A percentile compares a stretch with the other conserved stretches of the same genome.
phyloP scores from a whole-genome alignment of 2,888 invertebrate species.

The Agriotes lineatus region DNA sequence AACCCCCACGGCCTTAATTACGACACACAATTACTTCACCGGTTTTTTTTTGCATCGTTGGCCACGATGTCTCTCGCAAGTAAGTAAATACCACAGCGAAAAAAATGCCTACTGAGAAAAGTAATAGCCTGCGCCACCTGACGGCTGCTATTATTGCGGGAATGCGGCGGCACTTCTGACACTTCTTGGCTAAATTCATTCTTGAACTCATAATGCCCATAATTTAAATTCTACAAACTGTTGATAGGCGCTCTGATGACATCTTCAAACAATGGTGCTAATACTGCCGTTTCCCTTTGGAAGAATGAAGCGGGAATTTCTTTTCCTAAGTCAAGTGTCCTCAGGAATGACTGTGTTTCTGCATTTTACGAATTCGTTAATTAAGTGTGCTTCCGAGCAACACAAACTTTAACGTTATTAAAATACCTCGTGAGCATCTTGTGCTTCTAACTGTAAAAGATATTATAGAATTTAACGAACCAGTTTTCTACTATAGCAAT shows the following conservation, averaged over 20 bases:
- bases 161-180: slow-evolving; percentile 27
- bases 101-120: slow-evolving; percentile 18
- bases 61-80: slow-evolving; percentile 23
- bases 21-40: slow-evolving; percentile 35
- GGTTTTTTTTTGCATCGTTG: slow-evolving; percentile 24
- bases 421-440: no score
- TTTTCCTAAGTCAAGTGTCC: no score
- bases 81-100: slow-evolving; percentile 21
- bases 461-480: no score
- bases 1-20: slow-evolving; percentile 38
- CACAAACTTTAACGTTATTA: no score
- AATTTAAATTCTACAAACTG: slow-evolving; percentile 23
- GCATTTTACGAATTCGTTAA: no score
- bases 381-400: no score
- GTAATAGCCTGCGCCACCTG: slow-evolving; percentile 33
- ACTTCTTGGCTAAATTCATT: slow-evolving; percentile 8
- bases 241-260: background rate
- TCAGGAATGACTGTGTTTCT: no score
- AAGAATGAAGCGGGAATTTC: background rate
- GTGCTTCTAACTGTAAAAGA: no score
- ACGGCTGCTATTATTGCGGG: slow-evolving; percentile 30
- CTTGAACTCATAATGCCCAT: slow-evolving; percentile 12
- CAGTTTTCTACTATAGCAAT: no score
- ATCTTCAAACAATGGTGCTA: background rate
- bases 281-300: background rate